phyloP scores from a whole-genome alignment of 1,140 invertebrate species.

The Hetaerina americana region DNA sequence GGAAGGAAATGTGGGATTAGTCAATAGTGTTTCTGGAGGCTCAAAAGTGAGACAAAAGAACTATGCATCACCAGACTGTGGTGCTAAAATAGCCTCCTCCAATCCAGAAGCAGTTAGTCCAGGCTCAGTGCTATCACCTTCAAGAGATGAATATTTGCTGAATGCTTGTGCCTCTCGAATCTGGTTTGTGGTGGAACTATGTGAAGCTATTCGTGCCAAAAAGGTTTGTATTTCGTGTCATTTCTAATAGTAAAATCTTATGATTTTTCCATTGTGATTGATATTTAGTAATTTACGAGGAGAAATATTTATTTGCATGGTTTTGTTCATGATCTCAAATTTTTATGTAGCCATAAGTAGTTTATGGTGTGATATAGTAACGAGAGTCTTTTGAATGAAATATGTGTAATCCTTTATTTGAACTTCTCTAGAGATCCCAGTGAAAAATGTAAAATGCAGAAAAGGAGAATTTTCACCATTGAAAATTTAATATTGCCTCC shows the following conservation, averaged over 20 bases:
- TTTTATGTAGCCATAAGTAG: too few species aligned
- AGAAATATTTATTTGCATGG: too few species aligned
- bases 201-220: constrained; percentile 90
- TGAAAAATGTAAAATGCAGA: too few species aligned
- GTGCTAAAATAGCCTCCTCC: constrained; percentile 84
- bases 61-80: constrained; percentile 91
- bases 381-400: too few species aligned
- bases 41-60: constrained; percentile 68
- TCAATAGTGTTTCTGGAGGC: constrained; percentile 22
- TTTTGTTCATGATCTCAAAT: too few species aligned
- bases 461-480: too few species aligned
- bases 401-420: too few species aligned
- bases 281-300: not conserved
- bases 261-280: not conserved
- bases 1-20: constrained; percentile 11
- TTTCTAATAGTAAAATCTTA: not conserved
- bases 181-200: constrained; percentile 95
- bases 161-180: constrained; percentile 85
- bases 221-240: too few species aligned
- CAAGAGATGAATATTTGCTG: constrained; percentile 93
- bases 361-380: too few species aligned
- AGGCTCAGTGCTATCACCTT: constrained; percentile 69
- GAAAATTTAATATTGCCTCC: too few species aligned
- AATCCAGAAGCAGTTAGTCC: constrained; percentile 85
- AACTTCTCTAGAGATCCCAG: too few species aligned